Evolutionary conservation across 2,888 invertebrate species (phyloP).

Genomic region (Cyclophora albipunctata): DNA sequence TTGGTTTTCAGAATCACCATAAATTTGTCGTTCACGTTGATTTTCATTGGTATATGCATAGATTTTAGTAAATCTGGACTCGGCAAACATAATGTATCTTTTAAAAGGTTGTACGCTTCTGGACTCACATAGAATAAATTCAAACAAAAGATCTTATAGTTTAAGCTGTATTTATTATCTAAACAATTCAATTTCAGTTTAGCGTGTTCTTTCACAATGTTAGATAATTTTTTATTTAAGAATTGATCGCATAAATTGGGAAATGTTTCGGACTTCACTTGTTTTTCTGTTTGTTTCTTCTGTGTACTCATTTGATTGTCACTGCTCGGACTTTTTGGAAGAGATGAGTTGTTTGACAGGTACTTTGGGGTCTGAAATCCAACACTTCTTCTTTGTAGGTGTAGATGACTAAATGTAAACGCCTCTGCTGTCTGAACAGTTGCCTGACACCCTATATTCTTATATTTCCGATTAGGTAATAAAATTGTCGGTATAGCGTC

Average conservation of each 20-base stretch:
- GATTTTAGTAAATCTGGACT: constrained; percentile 9
- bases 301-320: no score
- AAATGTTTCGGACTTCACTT: neutral
- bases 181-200: constrained; percentile 6
- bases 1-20: constrained; percentile 17
- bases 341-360: no score
- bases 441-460: no score
- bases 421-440: no score
- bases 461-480: no score
- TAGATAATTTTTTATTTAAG: constrained; percentile 3
- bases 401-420: no score
- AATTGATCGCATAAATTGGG: neutral
- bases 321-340: no score
- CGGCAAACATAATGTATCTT: constrained; percentile 14
- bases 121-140: constrained; percentile 22
- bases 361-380: no score
- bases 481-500: no score
- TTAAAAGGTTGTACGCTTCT: constrained; percentile 19
- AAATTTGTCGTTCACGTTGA: constrained; percentile 13
- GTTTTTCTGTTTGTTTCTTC: no score
- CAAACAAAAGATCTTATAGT: constrained; percentile 16
- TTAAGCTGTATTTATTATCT: constrained; percentile 4
- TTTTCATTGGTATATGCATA: constrained; percentile 10
- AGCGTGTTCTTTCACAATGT: constrained; percentile 14
- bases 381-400: no score